Evolutionary conservation across 1,140 invertebrate species (phyloP), one percentile per base, ranked within the genome.

Genomic region (Wiebesia pumilae): DNA sequence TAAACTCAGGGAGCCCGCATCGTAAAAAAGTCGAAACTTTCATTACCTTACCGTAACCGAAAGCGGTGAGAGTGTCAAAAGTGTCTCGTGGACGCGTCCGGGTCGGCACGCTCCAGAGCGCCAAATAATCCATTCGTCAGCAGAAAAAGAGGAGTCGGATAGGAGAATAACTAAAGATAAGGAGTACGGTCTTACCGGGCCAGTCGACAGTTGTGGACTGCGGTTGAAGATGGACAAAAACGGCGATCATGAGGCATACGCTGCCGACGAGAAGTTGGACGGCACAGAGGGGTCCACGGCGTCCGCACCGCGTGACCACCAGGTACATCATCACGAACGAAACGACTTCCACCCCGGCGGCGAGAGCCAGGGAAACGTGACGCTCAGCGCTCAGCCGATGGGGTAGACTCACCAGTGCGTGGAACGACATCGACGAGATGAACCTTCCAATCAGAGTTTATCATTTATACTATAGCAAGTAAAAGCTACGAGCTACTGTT

Each of bases 361-460:
- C 90, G 12, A 93, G 84, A 0, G 91, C 89, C 67, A 93, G 92
- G 67, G 90, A 92, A 1, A 92, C 62, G 81, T 93, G 92, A 19
- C 91, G 89, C 51, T 94, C 90, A n/a, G 88, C n/a, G 12, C 86
- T 88, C 35, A 93, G 83, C 78, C 85, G 89, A 10, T 93, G 91
- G 0, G 90, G 81, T 10, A 91, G 81, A 75, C 88, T 89, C 33
- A 88, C 88, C 35, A 93, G 86, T 16, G 90, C 88, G 75, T 89
- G 89, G 79, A 90, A 90, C 14, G 88, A 89, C n/a, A 91, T 83
- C 14, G 93, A 90, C 24, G 89, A 89, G 19, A 90, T 87, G 51
- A 93, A 92, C 92, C 93, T 93, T 54, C 1, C 27, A 80, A 43
- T 62, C 1, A 62, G 2, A 0, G 30, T 3, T 3, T 6, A n/a